Base-by-base conservation (phyloP, 2,113 vertebrate genomes). In the Ammodytes dubius region DNA sequence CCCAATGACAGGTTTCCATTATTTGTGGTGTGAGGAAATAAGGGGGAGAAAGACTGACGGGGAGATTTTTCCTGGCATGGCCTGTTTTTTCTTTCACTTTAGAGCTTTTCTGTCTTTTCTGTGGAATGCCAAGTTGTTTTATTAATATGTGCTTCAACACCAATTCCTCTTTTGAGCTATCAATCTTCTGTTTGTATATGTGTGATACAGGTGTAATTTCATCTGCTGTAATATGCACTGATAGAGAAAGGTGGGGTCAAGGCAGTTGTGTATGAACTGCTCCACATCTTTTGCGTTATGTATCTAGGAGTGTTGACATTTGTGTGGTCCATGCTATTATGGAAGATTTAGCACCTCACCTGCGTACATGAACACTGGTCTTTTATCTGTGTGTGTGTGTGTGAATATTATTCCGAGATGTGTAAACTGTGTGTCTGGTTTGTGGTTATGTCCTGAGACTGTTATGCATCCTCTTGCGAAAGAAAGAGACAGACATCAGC, bases 261-360 rank as follows among this genome's bases (percentile, higher is more conserved):
- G 7, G 49, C 35, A 43, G 65, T 19, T 53, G n/a, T 66, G 68
- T 72, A 75, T 87, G 87, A 83, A 87, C 81, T 50, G 72, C 84
- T 70, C 71, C 85, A 88, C 74, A 76, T 92, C 58, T 77, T 75
- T 72, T 56, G 86, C 88, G 60, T 87, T 78, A 81, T 80, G 63
- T 46, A 65, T 77, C 53, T 35, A 52, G 50, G 79, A 74, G 67
- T 50, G 68, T 43, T 87, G 85, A 90, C 78, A 84, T 78, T 76
- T 73, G 65, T 84, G 85, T 75, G 66, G 77, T 56, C 73, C 39
- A 17, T 70, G 64, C 56, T 82, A 7, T 87, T 66, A 79, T 78
- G 77, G 75, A 73, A 82, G 74, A 90, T 85, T 82, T 70, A 90
- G 74, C 72, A 77, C 77, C 71, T 83, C 56, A 56, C 63, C 40